Conservation (phyloP, 2,797 vertebrate genomes). For the Loris lydekkerianus region DNA sequence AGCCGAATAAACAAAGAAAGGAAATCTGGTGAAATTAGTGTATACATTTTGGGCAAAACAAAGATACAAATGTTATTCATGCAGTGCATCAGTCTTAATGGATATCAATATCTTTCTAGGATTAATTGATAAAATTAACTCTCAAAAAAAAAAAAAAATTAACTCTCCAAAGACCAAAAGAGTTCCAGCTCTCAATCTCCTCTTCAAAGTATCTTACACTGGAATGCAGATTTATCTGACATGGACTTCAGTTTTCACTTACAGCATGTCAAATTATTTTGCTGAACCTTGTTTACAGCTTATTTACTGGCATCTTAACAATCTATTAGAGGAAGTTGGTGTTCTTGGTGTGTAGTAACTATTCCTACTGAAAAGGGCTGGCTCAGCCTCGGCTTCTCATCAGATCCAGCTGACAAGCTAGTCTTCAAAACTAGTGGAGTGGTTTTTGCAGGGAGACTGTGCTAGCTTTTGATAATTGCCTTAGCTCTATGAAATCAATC, state of each 20-base stretch:
- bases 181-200: not conserved
- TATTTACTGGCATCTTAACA: constrained; percentile 68
- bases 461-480: constrained; percentile 82
- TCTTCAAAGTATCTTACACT: constrained; percentile 44
- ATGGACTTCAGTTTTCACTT: constrained; percentile 62
- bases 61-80: constrained; percentile 66
- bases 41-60: constrained; percentile 65
- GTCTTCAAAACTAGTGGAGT: constrained; percentile 68
- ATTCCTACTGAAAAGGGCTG: constrained; percentile 60
- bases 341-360: constrained; percentile 58
- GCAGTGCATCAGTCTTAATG: constrained; percentile 48
- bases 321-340: constrained; percentile 56
- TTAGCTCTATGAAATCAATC: constrained; percentile 81
- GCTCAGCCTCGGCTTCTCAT: constrained; percentile 52
- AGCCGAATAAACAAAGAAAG: constrained; percentile 62
- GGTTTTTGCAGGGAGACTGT: constrained; percentile 63
- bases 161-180: constrained; percentile 50
- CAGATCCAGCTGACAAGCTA: constrained; percentile 58
- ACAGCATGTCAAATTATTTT: constrained; percentile 71
- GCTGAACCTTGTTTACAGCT: constrained; percentile 68
- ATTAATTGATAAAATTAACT: constrained; percentile 70
- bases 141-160: constrained; percentile 36
- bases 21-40: constrained; percentile 67
- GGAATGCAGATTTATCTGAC: constrained; percentile 69
- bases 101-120: constrained; percentile 31